These are phyloP conservation scores for Gnathonemus longibarbis DNA, from an alignment of 2,113 vertebrate genomes.

Conservation along the genomic window DNA sequence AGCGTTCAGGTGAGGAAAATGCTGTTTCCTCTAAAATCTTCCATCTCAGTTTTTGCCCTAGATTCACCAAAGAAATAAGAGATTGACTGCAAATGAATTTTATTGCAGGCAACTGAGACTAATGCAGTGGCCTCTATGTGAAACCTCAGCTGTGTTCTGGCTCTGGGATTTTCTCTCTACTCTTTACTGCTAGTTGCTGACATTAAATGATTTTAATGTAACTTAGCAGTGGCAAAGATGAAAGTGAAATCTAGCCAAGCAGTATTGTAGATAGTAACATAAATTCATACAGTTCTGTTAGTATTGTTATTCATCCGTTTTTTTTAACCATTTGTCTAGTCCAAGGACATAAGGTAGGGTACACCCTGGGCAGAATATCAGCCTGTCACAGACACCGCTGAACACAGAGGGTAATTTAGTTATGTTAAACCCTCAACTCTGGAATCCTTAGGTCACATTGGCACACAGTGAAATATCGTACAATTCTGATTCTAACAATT, in stretches of 20 bases:
- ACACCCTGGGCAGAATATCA: neutral
- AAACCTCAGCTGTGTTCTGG: neutral
- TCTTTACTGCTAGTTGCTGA: neutral
- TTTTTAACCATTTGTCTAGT: neutral
- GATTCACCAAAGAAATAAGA: neutral
- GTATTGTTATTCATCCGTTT: neutral
- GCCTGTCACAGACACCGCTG: neutral
- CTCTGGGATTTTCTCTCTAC: neutral
- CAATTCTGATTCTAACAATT: neutral
- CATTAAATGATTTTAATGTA: neutral
- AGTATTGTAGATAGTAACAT: neutral
- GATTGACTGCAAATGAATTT: neutral
- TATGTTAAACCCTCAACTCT: neutral
- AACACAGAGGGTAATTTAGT: neutral
- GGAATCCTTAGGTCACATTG: neutral
- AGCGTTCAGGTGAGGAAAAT: constrained; percentile 5
- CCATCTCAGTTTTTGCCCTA: neutral
- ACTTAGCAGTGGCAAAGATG: neutral
- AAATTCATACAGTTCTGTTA: neutral
- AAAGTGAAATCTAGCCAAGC: neutral
- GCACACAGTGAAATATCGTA: neutral
- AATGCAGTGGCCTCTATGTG: neutral
- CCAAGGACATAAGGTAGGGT: neutral
- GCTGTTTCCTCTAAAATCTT: neutral
- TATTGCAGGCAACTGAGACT: neutral